Evolutionary conservation across 2,888 invertebrate species (phyloP).

Genomic region (Macrophya annulata): DNA sequence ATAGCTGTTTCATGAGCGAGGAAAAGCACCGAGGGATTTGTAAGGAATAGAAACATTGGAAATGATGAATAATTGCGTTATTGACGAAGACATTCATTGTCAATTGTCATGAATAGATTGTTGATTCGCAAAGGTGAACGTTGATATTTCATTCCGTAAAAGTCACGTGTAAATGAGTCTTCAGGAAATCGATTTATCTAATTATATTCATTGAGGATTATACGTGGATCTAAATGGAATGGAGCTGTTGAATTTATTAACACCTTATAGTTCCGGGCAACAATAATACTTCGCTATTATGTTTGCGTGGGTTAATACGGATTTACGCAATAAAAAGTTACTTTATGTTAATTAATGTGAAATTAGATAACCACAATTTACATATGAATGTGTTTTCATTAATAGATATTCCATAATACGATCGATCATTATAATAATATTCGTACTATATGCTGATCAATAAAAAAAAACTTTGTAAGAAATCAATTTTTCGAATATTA

Average conservation of each 20-base stretch:
- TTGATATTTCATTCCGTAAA: not conserved
- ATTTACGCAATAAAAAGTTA: conserved; percentile 19
- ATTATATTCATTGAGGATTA: conserved; percentile 21
- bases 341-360: conserved; percentile 20
- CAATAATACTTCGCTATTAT: conserved; percentile 14
- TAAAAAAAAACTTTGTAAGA: not conserved
- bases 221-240: conserved; percentile 20
- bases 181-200: not conserved
- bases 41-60: not conserved
- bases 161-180: not conserved
- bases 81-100: not conserved
- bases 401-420: not conserved
- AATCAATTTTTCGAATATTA: not conserved
- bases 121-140: not conserved
- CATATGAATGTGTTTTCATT: conserved; percentile 12
- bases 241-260: not conserved
- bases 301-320: conserved; percentile 37
- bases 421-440: not conserved
- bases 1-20: not conserved
- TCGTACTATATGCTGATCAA: not conserved
- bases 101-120: not conserved
- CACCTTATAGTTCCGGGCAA: conserved; percentile 1
- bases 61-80: not conserved
- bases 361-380: conserved; percentile 33
- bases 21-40: not conserved